Evolutionary conservation across 2,888 invertebrate species (phyloP).

Genomic region (Ecdyonurus torrentis): DNA sequence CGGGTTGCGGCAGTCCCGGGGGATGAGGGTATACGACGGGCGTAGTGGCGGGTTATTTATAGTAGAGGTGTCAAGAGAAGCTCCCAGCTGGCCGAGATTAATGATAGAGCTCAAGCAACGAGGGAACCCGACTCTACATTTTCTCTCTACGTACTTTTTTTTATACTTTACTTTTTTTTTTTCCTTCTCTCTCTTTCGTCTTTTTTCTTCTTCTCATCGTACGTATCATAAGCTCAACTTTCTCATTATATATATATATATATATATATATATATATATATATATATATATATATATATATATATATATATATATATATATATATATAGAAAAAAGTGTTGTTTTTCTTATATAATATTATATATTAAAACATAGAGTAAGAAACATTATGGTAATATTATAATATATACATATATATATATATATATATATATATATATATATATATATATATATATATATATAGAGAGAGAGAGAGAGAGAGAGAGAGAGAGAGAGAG

Average conservation of each 20-base stretch:
- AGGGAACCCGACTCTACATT: too few relatives aligned
- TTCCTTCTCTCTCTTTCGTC: too few relatives aligned
- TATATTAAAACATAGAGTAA: neutral
- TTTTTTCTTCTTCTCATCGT: too few relatives aligned
- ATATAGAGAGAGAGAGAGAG: too few relatives aligned
- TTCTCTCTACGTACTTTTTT: too few relatives aligned
- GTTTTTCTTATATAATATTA: neutral
- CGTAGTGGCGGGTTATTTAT: neutral
- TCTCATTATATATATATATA: neutral
- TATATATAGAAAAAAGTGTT: neutral
- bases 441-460: too few relatives aligned
- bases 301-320: neutral
- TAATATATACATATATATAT: too few relatives aligned
- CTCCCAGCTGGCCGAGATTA: constrained; percentile 2
- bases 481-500: too few relatives aligned
- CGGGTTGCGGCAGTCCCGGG: constrained; percentile 3
- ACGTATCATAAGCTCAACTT: neutral
- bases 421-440: too few relatives aligned
- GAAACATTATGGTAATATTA: too few relatives aligned
- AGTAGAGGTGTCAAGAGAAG: constrained; percentile 1
- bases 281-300: neutral
- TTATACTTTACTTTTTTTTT: too few relatives aligned
- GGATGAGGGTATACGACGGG: neutral
- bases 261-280: neutral
- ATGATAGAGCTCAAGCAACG: neutral